Percentiles rank a stretch among this genome's conserved stretches.
Conservation (phyloP, 2,888 invertebrate genomes). For the Rhorus exstirpatorius region DNA sequence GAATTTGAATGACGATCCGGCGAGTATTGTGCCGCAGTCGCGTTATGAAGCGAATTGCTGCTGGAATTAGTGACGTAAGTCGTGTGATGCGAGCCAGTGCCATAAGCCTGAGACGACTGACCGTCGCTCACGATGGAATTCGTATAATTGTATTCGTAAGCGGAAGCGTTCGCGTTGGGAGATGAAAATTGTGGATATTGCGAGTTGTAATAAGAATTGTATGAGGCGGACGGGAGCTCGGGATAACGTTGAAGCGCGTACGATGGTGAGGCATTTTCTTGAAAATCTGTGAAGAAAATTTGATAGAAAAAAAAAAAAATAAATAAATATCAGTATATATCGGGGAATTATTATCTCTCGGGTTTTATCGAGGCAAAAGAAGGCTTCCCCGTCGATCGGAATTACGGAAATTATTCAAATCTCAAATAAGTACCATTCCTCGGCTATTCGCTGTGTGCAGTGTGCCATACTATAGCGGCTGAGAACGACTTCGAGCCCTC, state of each 20-base stretch:
- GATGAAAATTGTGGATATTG: slow-evolving; percentile 82
- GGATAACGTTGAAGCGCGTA: slow-evolving; percentile 81
- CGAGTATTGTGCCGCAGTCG: slow-evolving; percentile 78
- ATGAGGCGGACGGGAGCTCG: slow-evolving; percentile 81
- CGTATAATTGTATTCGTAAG: slow-evolving; percentile 83
- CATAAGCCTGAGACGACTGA: slow-evolving; percentile 72
- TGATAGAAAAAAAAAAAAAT: slow-evolving; percentile 78
- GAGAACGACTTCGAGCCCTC: too few relatives aligned
- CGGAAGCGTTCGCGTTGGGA: slow-evolving; percentile 78
- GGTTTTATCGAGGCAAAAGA: background rate
- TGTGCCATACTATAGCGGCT: too few relatives aligned
- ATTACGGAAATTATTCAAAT: too few relatives aligned
- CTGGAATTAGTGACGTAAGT: slow-evolving; percentile 74
- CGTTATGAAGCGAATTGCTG: slow-evolving; percentile 72
- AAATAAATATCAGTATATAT: slow-evolving; percentile 34
- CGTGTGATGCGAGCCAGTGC: slow-evolving; percentile 77
- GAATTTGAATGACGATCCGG: slow-evolving; percentile 77
- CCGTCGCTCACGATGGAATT: slow-evolving; percentile 72
- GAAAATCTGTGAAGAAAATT: slow-evolving; percentile 82
- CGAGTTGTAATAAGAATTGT: slow-evolving; percentile 81
- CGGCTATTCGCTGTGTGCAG: too few relatives aligned
- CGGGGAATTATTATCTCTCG: background rate
- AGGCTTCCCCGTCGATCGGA: background rate
- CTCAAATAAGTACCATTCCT: too few relatives aligned
- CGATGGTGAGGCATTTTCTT: slow-evolving; percentile 82